Evolutionary conservation across 2,113 vertebrate genomes (phyloP).

Genomic region (Caloenas nicobarica): DNA sequence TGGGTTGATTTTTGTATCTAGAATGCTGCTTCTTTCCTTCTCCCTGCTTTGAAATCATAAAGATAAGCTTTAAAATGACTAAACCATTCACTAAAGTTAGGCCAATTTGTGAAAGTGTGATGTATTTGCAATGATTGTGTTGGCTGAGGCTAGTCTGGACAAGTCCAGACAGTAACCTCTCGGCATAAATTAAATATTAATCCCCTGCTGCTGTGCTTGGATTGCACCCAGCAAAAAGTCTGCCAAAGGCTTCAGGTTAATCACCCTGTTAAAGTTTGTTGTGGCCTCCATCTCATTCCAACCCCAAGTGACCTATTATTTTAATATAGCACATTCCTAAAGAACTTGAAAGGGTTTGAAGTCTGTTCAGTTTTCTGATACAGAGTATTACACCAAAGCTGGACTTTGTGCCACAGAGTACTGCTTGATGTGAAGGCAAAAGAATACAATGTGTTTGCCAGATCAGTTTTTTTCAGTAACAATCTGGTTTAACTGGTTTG

Average conservation of each 20-base stretch:
- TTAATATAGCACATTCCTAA: constrained; percentile 5
- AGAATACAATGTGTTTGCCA: neutral
- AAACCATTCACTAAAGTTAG: neutral
- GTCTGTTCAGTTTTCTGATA: constrained; percentile 29
- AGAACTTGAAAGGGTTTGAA: constrained; percentile 35
- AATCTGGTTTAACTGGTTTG: constrained; percentile 1
- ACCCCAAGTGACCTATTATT: constrained; percentile 42
- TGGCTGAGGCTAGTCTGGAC: neutral
- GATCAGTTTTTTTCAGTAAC: neutral
- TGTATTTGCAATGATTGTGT: neutral
- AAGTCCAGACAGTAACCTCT: constrained; percentile 35
- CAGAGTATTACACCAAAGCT: neutral
- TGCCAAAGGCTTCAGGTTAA: constrained; percentile 48
- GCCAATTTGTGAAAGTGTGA: neutral
- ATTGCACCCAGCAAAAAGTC: constrained; percentile 33
- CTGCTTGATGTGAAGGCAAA: neutral
- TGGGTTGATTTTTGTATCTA: neutral
- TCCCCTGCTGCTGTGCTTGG: constrained; percentile 29
- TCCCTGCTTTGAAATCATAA: neutral
- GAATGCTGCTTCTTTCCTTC: neutral
- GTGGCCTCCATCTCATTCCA: constrained; percentile 54
- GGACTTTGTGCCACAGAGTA: neutral
- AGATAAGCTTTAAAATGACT: neutral
- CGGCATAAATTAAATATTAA: constrained; percentile 62
- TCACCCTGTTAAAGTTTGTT: constrained; percentile 58